Evolutionary conservation across 2,113 vertebrate genomes (phyloP).

Genomic region (Pelobates fuscus): DNA sequence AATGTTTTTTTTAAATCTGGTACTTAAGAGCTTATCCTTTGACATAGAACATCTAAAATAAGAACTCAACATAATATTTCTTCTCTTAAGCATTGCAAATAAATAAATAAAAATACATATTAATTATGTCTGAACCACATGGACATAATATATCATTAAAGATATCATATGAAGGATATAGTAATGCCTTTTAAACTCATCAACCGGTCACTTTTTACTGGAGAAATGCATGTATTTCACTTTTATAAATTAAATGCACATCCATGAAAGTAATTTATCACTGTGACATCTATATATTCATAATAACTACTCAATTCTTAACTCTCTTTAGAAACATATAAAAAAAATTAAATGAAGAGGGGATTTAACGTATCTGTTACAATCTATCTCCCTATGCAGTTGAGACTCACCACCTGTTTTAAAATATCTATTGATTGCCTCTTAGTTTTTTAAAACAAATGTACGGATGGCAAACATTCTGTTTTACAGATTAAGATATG

Average conservation of each 20-base stretch:
- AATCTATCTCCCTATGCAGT: neutral
- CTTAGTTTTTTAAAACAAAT: slow-evolving; percentile 3
- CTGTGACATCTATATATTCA: slow-evolving; percentile 11
- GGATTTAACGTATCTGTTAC: neutral
- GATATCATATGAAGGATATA: no score
- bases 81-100: no score
- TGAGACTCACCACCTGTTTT: slow-evolving; percentile 37
- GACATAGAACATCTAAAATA: no score
- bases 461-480: slow-evolving; percentile 44
- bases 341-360: neutral
- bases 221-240: neutral
- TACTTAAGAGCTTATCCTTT: no score
- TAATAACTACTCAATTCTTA: slow-evolving; percentile 1
- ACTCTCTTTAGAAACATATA: neutral
- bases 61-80: no score
- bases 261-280: slow-evolving; percentile 15
- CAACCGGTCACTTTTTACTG: no score
- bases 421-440: slow-evolving; percentile 34
- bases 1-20: no score
- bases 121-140: no score
- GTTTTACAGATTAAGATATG: slow-evolving; percentile 38
- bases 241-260: slow-evolving; percentile 10
- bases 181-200: no score
- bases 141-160: no score
- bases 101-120: no score